Evolutionary conservation across 2,797 vertebrate species (phyloP).

Genomic region (Crax fasciolata): DNA sequence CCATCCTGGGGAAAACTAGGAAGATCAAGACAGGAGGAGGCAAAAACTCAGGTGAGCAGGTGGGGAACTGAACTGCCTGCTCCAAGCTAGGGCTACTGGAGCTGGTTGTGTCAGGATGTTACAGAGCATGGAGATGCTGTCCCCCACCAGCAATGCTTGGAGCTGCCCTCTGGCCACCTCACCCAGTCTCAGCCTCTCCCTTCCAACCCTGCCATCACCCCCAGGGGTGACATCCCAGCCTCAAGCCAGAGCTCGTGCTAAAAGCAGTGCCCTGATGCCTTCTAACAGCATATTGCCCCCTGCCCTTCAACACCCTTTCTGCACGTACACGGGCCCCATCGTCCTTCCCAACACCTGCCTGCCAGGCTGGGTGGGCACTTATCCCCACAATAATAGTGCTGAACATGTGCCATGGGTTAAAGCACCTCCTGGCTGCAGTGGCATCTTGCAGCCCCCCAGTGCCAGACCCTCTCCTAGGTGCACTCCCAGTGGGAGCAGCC

Average conservation of each 20-base stretch:
- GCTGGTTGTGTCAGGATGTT: not conserved
- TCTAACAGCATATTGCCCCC: not conserved
- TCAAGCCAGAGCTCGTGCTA: not conserved
- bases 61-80: not conserved
- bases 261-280: not conserved
- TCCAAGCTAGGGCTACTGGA: not conserved
- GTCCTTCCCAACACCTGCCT: not conserved
- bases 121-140: not conserved
- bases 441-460: not conserved
- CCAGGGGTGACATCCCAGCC: not conserved
- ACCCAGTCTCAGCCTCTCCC: not conserved
- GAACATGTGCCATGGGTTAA: not conserved
- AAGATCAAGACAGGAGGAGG: not conserved
- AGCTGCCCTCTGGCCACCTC: not conserved
- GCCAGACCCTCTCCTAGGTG: not conserved
- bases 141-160: not conserved
- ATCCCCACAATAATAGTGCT: not conserved
- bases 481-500: not conserved
- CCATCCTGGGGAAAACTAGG: not conserved
- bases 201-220: not conserved
- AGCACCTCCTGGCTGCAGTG: not conserved
- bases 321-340: not conserved
- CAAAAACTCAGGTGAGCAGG: not conserved
- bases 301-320: not conserved
- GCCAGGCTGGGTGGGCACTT: not conserved